Conservation (phyloP, 2,888 invertebrate genomes). For the Lepidocyrtoides sp. region DNA sequence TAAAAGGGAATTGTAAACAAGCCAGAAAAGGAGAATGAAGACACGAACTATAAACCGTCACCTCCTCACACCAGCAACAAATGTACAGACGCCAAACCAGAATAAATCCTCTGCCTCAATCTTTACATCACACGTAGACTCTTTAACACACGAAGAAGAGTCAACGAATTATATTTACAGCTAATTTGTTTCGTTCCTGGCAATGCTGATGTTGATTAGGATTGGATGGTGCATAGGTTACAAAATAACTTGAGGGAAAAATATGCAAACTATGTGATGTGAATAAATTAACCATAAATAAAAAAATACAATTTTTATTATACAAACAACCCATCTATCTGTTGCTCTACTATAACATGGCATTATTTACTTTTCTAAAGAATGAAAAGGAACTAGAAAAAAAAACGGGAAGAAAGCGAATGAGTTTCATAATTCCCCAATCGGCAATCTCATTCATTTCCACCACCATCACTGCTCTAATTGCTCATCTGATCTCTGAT, state of each 20-base stretch:
- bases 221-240: not conserved
- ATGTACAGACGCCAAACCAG: no score
- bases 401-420: no score
- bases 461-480: not conserved
- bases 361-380: no score
- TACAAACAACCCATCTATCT: no score
- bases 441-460: not conserved
- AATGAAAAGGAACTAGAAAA: no score
- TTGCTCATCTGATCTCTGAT: not conserved
- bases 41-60: not conserved
- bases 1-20: not conserved
- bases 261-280: constrained; percentile 49
- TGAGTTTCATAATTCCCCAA: not conserved
- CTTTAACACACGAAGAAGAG: no score
- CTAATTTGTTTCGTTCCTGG: not conserved
- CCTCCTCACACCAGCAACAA: not conserved
- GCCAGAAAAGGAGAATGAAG: not conserved
- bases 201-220: not conserved
- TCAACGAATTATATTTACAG: no score
- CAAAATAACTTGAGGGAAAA: not conserved
- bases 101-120: no score
- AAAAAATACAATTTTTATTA: not conserved
- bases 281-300: constrained; percentile 36
- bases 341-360: no score
- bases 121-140: no score